phyloP scores from a whole-genome alignment of 2,888 invertebrate genomes.

The Caenorhabditis sp. region DNA sequence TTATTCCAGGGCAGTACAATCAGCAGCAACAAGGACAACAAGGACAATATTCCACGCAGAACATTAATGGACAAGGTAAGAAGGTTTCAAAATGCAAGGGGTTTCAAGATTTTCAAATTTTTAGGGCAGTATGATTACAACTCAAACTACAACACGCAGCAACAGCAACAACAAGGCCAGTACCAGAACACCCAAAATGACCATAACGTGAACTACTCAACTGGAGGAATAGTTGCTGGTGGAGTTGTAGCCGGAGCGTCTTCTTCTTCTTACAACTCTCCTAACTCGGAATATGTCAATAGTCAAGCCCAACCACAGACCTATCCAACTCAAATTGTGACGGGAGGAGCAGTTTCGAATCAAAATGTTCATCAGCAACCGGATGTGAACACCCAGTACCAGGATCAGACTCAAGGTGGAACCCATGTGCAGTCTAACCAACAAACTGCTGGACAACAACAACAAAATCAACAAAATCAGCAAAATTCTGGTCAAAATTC shows the following conservation, averaged over 20 bases:
- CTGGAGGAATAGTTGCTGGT: constrained; percentile 23
- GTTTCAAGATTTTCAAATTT: no score
- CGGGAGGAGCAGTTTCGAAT: constrained; percentile 24
- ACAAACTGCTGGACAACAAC: neutral
- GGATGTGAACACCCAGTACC: constrained; percentile 35
- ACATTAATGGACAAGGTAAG: no score
- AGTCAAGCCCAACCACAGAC: constrained; percentile 46
- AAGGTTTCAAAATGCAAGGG: no score
- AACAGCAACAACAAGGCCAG: constrained; percentile 23
- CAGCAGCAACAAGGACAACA: constrained; percentile 17
- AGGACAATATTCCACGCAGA: no score
- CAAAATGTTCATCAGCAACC: constrained; percentile 54
- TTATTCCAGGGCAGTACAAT: constrained; percentile 17
- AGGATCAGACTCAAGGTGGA: constrained; percentile 30
- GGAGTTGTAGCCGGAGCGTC: neutral
- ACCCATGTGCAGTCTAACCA: neutral
- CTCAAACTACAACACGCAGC: constrained; percentile 10
- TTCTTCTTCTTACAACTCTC: constrained; percentile 39
- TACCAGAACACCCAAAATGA: constrained; percentile 30
- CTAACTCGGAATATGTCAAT: constrained; percentile 41
- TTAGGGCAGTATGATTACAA: constrained; percentile 1
- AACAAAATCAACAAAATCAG: constrained; percentile 11
- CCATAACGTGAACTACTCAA: constrained; percentile 40
- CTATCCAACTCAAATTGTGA: constrained; percentile 46
- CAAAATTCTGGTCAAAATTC: constrained; percentile 1